Base-by-base conservation (phyloP, 2,888 invertebrate genomes). In the Xestoiulus laeticollis region DNA sequence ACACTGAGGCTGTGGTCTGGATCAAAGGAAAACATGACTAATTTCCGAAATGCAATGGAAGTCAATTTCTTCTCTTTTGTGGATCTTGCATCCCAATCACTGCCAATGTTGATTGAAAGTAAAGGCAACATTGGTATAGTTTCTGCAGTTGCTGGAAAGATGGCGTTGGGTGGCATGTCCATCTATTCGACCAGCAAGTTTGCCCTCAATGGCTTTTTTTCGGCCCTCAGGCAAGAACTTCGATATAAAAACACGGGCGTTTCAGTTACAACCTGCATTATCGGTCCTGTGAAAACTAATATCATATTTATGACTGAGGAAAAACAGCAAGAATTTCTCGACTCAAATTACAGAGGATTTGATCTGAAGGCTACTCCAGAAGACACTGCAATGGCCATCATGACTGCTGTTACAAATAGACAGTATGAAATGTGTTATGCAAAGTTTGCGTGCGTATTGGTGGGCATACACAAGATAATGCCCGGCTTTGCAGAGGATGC, bases 21-120 rank as follows among this genome's bases (percentile, higher is more conserved):
- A 32, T 26, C 22, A 16, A n/a, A 30, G 14, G 53, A 86, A 14
- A 38, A 85, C 43, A 0, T 26, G 53, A 26, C 44, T 1, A 43
- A 12, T 86, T 53, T 86, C 14, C 48, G 48, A 14, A 26, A 26
- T 44, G 53, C n/a, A 22, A 86, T 91, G 14, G 90, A 91, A 43
- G 90, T 91, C 43, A 92, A 92, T 90, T 91, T 91, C 89, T 89
- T 90, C 83, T 91, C 91, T 0, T 92, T 91, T 88, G 91, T 91
- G 16, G 90, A 91, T 88, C 90, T 92, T 32, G 89, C 92, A 2
- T 91, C 91, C 3, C 90, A 90, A 85, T 90, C 91, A 10, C 86
- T 91, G 89, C 90, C 91, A 83, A 89, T 90, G 26, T 90, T 92
- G 16, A 89, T 90, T 87, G 88, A 89, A 22, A 90, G 89, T 87